Evolutionary conservation across 1,140 invertebrate genomes (phyloP).

Genomic region (Drosophila parabipectinata): DNA sequence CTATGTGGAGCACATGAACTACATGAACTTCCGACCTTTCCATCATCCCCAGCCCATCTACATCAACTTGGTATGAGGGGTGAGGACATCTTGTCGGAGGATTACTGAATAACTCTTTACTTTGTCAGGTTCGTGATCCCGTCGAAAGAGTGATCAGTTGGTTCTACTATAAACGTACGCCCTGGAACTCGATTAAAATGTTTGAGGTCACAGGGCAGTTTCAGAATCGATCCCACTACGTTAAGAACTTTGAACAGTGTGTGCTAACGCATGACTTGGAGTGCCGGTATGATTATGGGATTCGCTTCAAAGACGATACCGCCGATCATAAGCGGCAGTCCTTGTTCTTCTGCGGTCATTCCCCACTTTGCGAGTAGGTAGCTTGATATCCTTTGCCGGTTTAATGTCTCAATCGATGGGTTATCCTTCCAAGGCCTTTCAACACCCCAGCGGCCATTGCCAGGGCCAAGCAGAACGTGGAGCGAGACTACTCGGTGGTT

Average conservation of each 20-base stretch:
- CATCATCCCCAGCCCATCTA: conserved; percentile 92
- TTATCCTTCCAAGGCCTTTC: conserved; percentile 87
- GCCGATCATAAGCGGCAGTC: conserved; percentile 88
- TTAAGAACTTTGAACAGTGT: conserved; percentile 94
- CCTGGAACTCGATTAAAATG: conserved; percentile 86
- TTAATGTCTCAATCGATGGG: background rate
- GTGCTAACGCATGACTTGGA: conserved; percentile 92
- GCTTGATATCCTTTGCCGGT: background rate
- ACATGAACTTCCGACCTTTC: conserved; percentile 87
- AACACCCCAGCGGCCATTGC: conserved; percentile 91
- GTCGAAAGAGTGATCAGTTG: conserved; percentile 94
- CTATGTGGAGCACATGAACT: conserved; percentile 63
- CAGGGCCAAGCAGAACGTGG: conserved; percentile 91
- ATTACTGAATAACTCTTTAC: background rate
- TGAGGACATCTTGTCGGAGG: background rate
- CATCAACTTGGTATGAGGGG: conserved; percentile 89
- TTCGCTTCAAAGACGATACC: conserved; percentile 90
- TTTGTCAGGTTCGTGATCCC: conserved; percentile 87
- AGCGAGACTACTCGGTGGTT: conserved; percentile 93
- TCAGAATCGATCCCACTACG: conserved; percentile 91
- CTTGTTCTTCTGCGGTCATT: conserved; percentile 94
- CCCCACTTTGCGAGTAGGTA: conserved; percentile 90
- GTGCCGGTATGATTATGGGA: conserved; percentile 91
- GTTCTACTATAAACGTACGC: conserved; percentile 91
- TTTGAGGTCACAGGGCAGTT: conserved; percentile 88